Conservation (phyloP, 2,797 vertebrate genomes). For the Serranus cabrilla region DNA sequence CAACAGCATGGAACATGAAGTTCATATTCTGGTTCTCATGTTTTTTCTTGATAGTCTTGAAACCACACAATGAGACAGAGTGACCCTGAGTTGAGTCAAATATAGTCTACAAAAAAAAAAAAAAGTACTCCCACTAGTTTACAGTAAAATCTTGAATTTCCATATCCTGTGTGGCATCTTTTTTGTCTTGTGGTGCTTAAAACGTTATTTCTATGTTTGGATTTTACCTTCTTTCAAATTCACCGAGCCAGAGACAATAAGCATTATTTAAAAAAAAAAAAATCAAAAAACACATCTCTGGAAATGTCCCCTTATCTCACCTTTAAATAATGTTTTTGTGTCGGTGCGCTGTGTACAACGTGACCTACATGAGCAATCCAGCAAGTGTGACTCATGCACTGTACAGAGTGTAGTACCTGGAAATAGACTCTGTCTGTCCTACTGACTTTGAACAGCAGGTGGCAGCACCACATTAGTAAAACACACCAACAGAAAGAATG, state of each 20-base stretch:
- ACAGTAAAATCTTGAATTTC: not conserved
- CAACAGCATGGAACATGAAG: not conserved
- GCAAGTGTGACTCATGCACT: not conserved
- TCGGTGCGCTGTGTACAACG: not conserved
- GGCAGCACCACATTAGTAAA: slow-evolving; percentile 70
- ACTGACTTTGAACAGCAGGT: slow-evolving; percentile 60
- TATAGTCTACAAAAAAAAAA: not conserved
- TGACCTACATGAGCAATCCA: not conserved
- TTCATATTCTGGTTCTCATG: not conserved
- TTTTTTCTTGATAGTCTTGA: slow-evolving; percentile 11
- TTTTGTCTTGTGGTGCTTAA: not conserved
- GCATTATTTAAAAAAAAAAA: not conserved
- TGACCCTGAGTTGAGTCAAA: slow-evolving; percentile 19
- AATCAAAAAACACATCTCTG: not conserved
- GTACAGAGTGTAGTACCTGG: not conserved
- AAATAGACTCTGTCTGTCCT: not conserved
- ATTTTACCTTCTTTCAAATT: not conserved
- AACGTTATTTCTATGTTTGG: not conserved
- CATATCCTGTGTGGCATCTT: not conserved
- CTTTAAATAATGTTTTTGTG: not conserved
- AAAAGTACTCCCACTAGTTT: not conserved
- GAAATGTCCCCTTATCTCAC: not conserved
- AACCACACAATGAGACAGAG: slow-evolving; percentile 8
- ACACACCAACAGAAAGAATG: not conserved
- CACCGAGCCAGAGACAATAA: not conserved